Evolutionary conservation across 2,888 invertebrate species (phyloP).

Genomic region (Netelia fuscicornis): DNA sequence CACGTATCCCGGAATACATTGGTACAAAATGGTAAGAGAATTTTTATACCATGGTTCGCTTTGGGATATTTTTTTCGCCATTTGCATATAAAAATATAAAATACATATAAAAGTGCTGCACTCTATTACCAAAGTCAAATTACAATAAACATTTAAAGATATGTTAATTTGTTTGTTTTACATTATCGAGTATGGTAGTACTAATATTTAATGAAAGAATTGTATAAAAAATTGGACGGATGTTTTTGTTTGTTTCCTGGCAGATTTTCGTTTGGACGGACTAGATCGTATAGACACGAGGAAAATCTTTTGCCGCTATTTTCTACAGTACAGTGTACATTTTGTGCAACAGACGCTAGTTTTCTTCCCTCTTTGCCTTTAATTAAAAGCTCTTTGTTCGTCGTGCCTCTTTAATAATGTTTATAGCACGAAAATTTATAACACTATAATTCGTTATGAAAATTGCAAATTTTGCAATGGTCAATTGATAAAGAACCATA

Average conservation of each 20-base stretch:
- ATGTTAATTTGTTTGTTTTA: slow-evolving; percentile 46
- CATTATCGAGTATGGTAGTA: not conserved
- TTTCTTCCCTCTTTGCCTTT: too few species aligned
- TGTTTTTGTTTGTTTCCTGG: slow-evolving; percentile 2
- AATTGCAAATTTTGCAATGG: not conserved
- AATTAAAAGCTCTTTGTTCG: not conserved
- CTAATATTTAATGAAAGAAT: not conserved
- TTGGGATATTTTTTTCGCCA: slow-evolving; percentile 72
- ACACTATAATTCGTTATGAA: not conserved
- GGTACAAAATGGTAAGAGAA: slow-evolving; percentile 68
- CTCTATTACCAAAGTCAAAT: slow-evolving; percentile 75
- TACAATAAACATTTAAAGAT: slow-evolving; percentile 79
- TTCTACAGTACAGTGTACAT: slow-evolving; percentile 40
- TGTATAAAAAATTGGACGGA: slow-evolving; percentile 50
- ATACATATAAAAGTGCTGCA: slow-evolving; percentile 61
- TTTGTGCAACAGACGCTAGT: slow-evolving; percentile 9
- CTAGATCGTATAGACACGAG: slow-evolving; percentile 33
- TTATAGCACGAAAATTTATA: not conserved
- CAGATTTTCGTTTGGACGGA: slow-evolving; percentile 47
- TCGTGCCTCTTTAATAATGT: slow-evolving; percentile 1
- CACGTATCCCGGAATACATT: too few species aligned
- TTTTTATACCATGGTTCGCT: slow-evolving; percentile 77
- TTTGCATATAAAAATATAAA: slow-evolving; percentile 53
- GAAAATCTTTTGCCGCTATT: slow-evolving; percentile 28
- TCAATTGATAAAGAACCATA: not conserved